phyloP scores from a whole-genome alignment of 2,113 vertebrate genomes.

The Pterocles gutturalis region DNA sequence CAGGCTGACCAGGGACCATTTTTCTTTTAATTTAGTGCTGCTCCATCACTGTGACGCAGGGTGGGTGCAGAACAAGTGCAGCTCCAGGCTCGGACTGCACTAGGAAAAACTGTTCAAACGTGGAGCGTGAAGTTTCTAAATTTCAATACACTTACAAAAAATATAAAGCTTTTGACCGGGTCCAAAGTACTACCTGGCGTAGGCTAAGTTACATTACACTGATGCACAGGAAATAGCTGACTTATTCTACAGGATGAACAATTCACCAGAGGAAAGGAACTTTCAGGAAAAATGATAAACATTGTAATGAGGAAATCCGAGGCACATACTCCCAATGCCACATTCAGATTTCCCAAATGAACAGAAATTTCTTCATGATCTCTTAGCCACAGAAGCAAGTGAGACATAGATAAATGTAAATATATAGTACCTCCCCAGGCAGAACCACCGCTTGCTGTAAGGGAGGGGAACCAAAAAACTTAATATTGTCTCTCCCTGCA shows the following conservation, averaged over 20 bases:
- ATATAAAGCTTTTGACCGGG: background rate
- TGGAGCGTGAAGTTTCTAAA: background rate
- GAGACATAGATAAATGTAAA: background rate
- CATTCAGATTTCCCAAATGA: constrained; percentile 4
- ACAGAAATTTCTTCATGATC: background rate
- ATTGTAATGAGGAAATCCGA: constrained; percentile 58
- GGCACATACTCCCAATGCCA: constrained; percentile 36
- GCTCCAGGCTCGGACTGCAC: background rate
- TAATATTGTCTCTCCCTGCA: background rate
- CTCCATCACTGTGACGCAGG: background rate
- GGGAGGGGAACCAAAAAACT: background rate
- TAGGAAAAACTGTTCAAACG: background rate
- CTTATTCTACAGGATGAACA: constrained; percentile 64
- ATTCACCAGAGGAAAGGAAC: constrained; percentile 63
- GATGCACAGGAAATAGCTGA: constrained; percentile 63
- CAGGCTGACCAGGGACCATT: background rate
- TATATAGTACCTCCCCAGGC: background rate
- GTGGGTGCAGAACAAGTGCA: background rate
- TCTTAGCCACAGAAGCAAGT: background rate
- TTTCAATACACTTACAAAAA: background rate
- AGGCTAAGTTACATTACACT: constrained; percentile 31
- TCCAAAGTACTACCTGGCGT: background rate
- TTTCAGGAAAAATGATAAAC: constrained; percentile 65
- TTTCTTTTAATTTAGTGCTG: background rate
- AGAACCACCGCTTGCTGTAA: background rate